Evolutionary conservation across 1,140 invertebrate species (phyloP).

Genomic region (Hesperophylax magnus): DNA sequence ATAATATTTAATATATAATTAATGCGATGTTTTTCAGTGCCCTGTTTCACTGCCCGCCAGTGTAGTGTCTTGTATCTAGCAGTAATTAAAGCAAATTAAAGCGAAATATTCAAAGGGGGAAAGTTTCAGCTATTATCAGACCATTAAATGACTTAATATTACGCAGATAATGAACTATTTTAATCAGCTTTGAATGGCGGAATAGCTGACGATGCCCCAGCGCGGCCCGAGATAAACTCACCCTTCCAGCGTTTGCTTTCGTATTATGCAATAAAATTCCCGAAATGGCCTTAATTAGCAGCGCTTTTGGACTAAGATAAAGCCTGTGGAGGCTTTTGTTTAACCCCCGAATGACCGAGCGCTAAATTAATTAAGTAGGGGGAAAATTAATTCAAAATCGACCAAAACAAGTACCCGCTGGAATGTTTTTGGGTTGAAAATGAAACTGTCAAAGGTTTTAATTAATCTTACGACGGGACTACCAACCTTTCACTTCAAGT

Average conservation of each 20-base stretch:
- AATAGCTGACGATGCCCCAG: constrained; percentile 24
- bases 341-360: constrained; percentile 5
- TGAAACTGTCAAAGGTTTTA: no score
- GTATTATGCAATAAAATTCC: constrained; percentile 58
- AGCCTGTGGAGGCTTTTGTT: constrained; percentile 4
- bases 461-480: not conserved
- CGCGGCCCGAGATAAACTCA: constrained; percentile 41
- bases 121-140: constrained; percentile 30
- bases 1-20: no score
- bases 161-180: constrained; percentile 39
- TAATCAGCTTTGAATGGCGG: constrained; percentile 37
- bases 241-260: constrained; percentile 54
- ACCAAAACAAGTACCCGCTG: no score
- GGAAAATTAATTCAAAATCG: no score
- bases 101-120: constrained; percentile 18
- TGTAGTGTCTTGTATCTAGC: no score
- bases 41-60: no score
- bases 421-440: no score
- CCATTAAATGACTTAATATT: constrained; percentile 39
- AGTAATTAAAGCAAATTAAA: constrained; percentile 36
- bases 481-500: not conserved
- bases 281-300: constrained; percentile 56
- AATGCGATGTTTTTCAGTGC: no score
- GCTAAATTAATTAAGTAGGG: no score
- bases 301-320: constrained; percentile 38